A percentile compares a stretch with the other conserved stretches of the same genome.
These are phyloP conservation scores for Mycetomoellerius zeteki DNA, from an alignment of 1,140 invertebrate species.

Conservation along the genomic window DNA sequence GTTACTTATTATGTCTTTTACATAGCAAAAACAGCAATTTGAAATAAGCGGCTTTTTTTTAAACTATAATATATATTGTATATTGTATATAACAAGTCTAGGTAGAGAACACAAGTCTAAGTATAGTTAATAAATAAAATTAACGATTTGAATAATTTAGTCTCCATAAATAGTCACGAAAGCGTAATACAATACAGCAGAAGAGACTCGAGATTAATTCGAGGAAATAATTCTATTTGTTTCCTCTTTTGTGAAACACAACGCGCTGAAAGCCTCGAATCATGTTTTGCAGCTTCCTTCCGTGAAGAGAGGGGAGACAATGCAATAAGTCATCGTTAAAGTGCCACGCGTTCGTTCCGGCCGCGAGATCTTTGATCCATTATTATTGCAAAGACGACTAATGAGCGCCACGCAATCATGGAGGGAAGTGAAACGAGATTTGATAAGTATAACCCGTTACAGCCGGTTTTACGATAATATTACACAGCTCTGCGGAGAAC, in stretches of 20 bases:
- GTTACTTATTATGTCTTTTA: no score
- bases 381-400: constrained; percentile 55
- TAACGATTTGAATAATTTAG: background rate
- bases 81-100: background rate
- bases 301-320: background rate
- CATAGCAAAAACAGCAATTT: no score
- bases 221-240: background rate
- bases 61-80: no score
- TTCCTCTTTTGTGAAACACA: background rate
- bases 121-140: background rate
- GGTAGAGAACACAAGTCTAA: no score
- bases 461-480: constrained; percentile 65
- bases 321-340: background rate
- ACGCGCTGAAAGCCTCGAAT: background rate
- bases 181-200: background rate
- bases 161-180: background rate
- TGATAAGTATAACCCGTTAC: constrained; percentile 66
- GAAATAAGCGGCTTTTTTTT: no score
- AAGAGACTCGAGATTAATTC: background rate
- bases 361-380: constrained; percentile 57
- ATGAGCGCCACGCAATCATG: constrained; percentile 52
- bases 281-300: constrained; percentile 20
- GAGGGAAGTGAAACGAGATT: constrained; percentile 67
- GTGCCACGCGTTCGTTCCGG: constrained; percentile 25
- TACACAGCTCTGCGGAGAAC: constrained; percentile 39